Evolutionary conservation across 2,888 invertebrate genomes (phyloP).

Genomic region (Melieria omissa): DNA sequence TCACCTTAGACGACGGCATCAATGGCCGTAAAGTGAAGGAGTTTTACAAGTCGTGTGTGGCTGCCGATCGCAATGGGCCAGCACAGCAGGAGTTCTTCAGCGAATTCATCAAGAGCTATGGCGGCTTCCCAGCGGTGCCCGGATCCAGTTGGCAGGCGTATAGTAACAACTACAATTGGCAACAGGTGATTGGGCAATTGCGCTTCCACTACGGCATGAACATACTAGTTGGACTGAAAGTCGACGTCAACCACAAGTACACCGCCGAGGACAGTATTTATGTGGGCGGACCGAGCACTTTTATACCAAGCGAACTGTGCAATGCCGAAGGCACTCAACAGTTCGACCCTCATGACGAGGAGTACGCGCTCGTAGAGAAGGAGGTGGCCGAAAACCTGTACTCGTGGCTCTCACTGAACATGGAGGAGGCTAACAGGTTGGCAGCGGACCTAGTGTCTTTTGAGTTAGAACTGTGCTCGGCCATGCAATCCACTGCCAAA

Average conservation of each 20-base stretch:
- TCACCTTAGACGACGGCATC: conserved; percentile 50
- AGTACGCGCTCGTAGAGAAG: conserved; percentile 50
- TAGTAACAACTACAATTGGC: conserved; percentile 59
- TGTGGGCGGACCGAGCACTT: conserved; percentile 54
- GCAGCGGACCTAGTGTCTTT: conserved; percentile 57
- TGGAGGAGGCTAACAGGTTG: conserved; percentile 49
- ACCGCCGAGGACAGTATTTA: conserved; percentile 59
- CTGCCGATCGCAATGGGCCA: conserved; percentile 47
- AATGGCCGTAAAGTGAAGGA: conserved; percentile 57
- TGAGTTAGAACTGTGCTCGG: conserved; percentile 56
- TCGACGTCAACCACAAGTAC: conserved; percentile 55
- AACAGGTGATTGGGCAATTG: conserved; percentile 51
- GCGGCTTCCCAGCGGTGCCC: conserved; percentile 60
- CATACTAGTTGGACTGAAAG: conserved; percentile 58
- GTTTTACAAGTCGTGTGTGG: conserved; percentile 59
- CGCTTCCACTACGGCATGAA: conserved; percentile 56
- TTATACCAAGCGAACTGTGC: conserved; percentile 55
- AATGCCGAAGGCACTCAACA: conserved; percentile 43
- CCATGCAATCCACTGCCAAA: conserved; percentile 27
- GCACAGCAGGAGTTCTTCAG: conserved; percentile 54
- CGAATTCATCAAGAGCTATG: conserved; percentile 56
- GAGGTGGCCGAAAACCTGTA: conserved; percentile 55
- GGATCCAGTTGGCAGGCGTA: conserved; percentile 57
- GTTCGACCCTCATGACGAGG: conserved; percentile 46
- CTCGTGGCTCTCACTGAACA: conserved; percentile 54